Conservation (phyloP, 2,113 vertebrate species). For the Tragelaphus imberbis region DNA sequence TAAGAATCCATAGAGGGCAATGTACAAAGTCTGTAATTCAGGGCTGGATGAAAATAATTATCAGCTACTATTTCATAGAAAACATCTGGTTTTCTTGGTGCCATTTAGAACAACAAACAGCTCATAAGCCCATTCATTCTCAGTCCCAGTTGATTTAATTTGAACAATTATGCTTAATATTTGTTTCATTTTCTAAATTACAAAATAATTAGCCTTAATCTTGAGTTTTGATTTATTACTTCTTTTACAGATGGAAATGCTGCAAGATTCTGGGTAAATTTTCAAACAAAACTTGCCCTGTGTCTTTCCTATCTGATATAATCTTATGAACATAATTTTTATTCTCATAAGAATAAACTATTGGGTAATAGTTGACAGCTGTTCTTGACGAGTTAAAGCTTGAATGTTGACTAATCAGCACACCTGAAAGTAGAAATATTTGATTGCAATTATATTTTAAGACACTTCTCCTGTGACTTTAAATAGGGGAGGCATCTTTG, state of each 20-base stretch:
- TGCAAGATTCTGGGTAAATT: neutral
- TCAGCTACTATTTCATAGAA: conserved; percentile 10
- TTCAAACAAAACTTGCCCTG: neutral
- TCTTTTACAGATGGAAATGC: neutral
- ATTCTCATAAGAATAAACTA: neutral
- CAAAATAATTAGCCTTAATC: conserved; percentile 45
- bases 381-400: neutral
- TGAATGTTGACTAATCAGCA: neutral
- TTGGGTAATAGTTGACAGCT: neutral
- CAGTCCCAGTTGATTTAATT: conserved; percentile 11
- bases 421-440: neutral
- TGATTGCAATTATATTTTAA: neutral
- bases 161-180: conserved; percentile 23
- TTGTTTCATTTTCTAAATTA: conserved; percentile 48
- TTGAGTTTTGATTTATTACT: conserved; percentile 26
- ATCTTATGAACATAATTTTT: neutral
- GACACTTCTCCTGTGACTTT: neutral
- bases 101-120: conserved; percentile 1
- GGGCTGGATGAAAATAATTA: neutral
- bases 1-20: neutral
- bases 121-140: conserved; percentile 26
- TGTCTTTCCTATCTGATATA: neutral
- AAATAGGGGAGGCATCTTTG: neutral
- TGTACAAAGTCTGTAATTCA: neutral
- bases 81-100: neutral